phyloP scores from a whole-genome alignment of 2,888 invertebrate species.

The Andrena marginata region DNA sequence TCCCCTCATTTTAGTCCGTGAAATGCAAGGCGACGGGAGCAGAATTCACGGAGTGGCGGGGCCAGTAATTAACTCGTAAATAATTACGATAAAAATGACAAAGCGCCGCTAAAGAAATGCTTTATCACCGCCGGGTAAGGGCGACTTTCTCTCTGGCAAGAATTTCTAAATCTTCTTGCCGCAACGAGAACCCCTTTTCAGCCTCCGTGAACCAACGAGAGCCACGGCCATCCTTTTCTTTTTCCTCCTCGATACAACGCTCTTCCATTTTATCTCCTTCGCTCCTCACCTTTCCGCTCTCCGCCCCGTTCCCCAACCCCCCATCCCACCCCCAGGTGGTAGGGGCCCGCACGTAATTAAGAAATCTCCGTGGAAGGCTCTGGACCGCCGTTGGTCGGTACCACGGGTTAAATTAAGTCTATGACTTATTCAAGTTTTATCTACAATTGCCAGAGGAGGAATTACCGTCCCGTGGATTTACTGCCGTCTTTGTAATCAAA shows the following conservation, averaged over 20 bases:
- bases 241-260: slow-evolving; percentile 40
- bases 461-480: slow-evolving; percentile 78
- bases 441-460: slow-evolving; percentile 83
- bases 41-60: slow-evolving; percentile 31
- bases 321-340: slow-evolving; percentile 15
- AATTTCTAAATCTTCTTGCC: slow-evolving; percentile 76
- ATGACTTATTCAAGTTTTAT: slow-evolving; percentile 85
- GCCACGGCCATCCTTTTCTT: slow-evolving; percentile 22
- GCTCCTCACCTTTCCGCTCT: slow-evolving; percentile 24
- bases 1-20: slow-evolving; percentile 16
- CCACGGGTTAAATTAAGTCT: slow-evolving; percentile 83
- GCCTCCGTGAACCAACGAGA: slow-evolving; percentile 14
- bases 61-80: slow-evolving; percentile 82
- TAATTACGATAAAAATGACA: slow-evolving; percentile 84
- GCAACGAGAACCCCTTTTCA: slow-evolving; percentile 68
- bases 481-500: slow-evolving; percentile 79
- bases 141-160: slow-evolving; percentile 51
- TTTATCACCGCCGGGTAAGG: slow-evolving; percentile 73
- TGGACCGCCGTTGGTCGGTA: slow-evolving; percentile 66
- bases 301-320: slow-evolving; percentile 25
- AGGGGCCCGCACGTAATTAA: slow-evolving; percentile 80
- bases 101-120: slow-evolving; percentile 75
- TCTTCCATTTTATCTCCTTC: slow-evolving; percentile 38
- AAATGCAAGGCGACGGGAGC: slow-evolving; percentile 11
- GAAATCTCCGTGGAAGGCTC: slow-evolving; percentile 81